Evolutionary conservation across 2,888 invertebrate genomes (phyloP).

Genomic region (Baccha elongata): DNA sequence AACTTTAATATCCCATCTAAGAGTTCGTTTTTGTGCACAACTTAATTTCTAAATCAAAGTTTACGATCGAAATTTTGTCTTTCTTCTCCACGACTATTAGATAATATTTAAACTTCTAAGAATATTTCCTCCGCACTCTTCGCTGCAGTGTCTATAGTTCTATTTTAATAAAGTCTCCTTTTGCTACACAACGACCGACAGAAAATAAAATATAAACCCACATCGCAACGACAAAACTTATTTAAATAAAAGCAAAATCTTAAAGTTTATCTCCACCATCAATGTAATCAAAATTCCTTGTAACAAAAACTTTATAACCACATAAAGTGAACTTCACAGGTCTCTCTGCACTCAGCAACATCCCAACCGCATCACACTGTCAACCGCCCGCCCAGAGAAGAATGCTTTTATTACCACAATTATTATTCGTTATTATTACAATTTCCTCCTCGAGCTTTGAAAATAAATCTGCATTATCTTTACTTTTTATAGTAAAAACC

Average conservation of each 20-base stretch:
- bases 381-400: not conserved
- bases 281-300: slow-evolving; percentile 51
- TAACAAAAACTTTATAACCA: slow-evolving; percentile 60
- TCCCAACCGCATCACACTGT: slow-evolving; percentile 15
- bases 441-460: slow-evolving; percentile 41
- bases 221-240: slow-evolving; percentile 47
- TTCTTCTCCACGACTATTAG: slow-evolving; percentile 18
- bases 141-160: slow-evolving; percentile 7
- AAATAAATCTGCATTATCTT: slow-evolving; percentile 56
- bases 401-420: slow-evolving; percentile 65
- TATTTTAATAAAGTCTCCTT: slow-evolving; percentile 10
- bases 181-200: not conserved
- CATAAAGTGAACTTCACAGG: slow-evolving; percentile 52
- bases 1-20: not conserved
- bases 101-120: slow-evolving; percentile 24
- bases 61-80: slow-evolving; percentile 16
- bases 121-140: slow-evolving; percentile 1
- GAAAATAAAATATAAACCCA: slow-evolving; percentile 6
- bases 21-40: slow-evolving; percentile 21
- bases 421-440: slow-evolving; percentile 58
- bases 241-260: slow-evolving; percentile 43
- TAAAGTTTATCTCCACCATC: slow-evolving; percentile 42
- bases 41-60: slow-evolving; percentile 28
- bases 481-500: slow-evolving; percentile 45
- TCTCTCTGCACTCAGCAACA: not conserved